phyloP scores from a whole-genome alignment of 2,888 invertebrate genomes.

The Drosophila antonietae region DNA sequence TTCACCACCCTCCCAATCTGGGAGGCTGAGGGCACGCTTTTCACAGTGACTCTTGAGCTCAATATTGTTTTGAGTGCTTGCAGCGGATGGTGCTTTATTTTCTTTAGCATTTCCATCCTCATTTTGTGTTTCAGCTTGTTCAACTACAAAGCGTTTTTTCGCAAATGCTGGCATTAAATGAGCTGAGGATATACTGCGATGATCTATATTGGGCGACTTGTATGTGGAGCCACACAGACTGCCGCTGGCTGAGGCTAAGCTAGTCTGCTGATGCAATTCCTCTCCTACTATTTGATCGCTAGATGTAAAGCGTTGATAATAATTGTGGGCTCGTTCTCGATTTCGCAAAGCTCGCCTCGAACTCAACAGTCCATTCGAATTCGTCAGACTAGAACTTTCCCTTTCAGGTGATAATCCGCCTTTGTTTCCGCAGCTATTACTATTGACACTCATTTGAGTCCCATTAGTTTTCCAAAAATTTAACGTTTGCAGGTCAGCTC shows the following conservation, averaged over 20 bases:
- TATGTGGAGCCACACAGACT: conserved; percentile 24
- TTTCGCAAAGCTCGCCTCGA: conserved; percentile 60
- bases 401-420: conserved; percentile 49
- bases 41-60: not conserved
- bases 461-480: conserved; percentile 85
- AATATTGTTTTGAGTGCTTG: not conserved
- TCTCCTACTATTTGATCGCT: conserved; percentile 39
- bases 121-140: conserved; percentile 40
- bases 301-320: conserved; percentile 65
- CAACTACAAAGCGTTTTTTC: conserved; percentile 76
- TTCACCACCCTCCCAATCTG: conserved; percentile 49
- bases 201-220: conserved; percentile 78
- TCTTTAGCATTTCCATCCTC: conserved; percentile 27
- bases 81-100: not conserved
- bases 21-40: not conserved
- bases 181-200: conserved; percentile 83
- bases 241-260: conserved; percentile 7
- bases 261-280: not conserved
- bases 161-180: conserved; percentile 84
- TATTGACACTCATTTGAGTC: conserved; percentile 16
- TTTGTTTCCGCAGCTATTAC: conserved; percentile 24
- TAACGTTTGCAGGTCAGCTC: conserved; percentile 80
- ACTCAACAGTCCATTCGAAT: conserved; percentile 53
- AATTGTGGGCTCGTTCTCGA: conserved; percentile 61
- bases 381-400: conserved; percentile 41